These are phyloP conservation scores for Cartodere bifasciata DNA, from an alignment of 2,888 invertebrate species.

Conservation along the genomic window DNA sequence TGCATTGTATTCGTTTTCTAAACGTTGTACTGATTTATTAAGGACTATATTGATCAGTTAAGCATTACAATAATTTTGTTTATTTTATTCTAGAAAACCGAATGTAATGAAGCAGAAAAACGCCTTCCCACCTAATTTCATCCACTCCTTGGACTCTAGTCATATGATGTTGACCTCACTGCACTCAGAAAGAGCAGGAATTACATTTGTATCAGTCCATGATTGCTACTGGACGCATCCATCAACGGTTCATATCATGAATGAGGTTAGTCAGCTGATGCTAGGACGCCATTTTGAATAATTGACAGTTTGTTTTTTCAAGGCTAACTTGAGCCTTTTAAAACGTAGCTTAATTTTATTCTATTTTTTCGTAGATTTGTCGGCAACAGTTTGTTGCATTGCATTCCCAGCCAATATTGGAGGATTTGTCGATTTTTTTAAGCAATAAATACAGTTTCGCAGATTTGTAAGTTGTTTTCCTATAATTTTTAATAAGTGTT, in stretches of 20 bases:
- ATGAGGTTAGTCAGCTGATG: conserved; percentile 45
- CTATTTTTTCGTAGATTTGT: conserved; percentile 55
- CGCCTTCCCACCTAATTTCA: conserved; percentile 98
- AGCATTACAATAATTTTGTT: neutral
- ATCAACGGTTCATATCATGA: conserved; percentile 74
- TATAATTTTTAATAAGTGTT: too few relatives aligned
- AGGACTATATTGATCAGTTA: neutral
- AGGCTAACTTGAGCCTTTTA: conserved; percentile 4
- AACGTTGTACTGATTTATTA: neutral
- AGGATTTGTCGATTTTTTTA: conserved; percentile 69
- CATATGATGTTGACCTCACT: conserved; percentile 99
- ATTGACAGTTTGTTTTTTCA: conserved; percentile 1
- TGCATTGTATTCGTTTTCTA: neutral
- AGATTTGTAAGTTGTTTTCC: conserved; percentile 39
- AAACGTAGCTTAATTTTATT: conserved; percentile 8
- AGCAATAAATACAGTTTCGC: conserved; percentile 51
- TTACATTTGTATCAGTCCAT: conserved; percentile 94
- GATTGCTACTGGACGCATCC: conserved; percentile 99
- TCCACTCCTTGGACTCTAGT: conserved; percentile 95
- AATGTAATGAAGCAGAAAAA: conserved; percentile 84
- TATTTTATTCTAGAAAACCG: conserved; percentile 46
- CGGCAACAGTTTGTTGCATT: conserved; percentile 96
- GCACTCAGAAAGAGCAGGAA: conserved; percentile 64
- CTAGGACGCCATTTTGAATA: neutral
- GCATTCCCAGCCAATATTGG: conserved; percentile 84